Evolutionary conservation across 2,113 vertebrate genomes (phyloP), one percentile per base, ranked within the genome.

Genomic region (Trogon melanurus): DNA sequence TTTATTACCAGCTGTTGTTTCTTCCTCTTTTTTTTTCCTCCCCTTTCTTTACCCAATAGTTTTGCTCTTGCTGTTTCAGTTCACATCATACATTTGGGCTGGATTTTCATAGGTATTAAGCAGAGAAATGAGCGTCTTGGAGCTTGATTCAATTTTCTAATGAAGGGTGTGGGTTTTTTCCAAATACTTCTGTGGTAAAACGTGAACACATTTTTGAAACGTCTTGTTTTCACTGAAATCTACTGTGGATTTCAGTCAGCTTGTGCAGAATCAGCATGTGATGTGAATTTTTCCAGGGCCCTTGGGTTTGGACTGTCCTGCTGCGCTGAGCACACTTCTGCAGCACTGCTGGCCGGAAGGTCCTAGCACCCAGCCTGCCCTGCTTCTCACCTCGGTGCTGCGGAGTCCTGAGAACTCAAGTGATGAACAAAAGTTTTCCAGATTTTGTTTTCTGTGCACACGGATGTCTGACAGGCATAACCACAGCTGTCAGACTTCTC

Each of bases 1-100:
- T 86, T 86, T 79, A 16, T 16, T 72, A 19, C 14, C 4, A 48
- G 16, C 13, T 54, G 1, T 73, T 81, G 17, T 9, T 47, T 75
- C 36, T 10, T 11, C 3, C 9, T 34, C 7, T 72, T 34, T 8
- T 4, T 8, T 1, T 1, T 2, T 2, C 2, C 3, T 6, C 16
- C 44, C 13, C 17, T 71, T 79, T 26, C 4, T 62, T 74, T 30
- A 29, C 11, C 14, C 21, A 54, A 1, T 57, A 18, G 5, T 75
- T 66, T 73, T 69, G 10, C 53, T 67, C 27, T 51, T 65, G 9
- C 16, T 74, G 3, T 58, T 53, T 81, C 34, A 25, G 5, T 62
- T 85, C 74, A 2, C 3, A 5, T 51, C 3, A 26, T 17, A 22
- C 1, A 25, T 22, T 26, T 75, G 47, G 12, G 2, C 3, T 87